A percentile compares a stretch with the other conserved stretches of the same genome.
Evolutionary conservation across 2,888 invertebrate species (phyloP).

Genomic region (Rhabditoides inermis): DNA sequence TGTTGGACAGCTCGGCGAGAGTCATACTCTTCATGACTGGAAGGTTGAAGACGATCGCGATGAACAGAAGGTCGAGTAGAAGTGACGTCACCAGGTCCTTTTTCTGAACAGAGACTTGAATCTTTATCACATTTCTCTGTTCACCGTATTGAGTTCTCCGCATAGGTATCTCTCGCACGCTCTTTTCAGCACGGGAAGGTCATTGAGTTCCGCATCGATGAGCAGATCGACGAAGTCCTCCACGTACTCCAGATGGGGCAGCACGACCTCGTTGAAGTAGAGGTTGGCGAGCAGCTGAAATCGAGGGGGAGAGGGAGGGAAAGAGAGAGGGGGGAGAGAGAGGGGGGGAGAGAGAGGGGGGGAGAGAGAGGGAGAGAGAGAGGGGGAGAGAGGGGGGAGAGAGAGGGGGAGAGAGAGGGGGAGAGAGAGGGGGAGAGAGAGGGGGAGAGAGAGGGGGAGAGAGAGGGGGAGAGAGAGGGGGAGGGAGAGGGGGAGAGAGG

Average conservation of each 20-base stretch:
- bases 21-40: conserved; percentile 52
- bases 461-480: background rate
- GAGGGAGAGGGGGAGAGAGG: background rate
- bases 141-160: conserved; percentile 46
- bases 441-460: too few relatives aligned
- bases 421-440: too few relatives aligned
- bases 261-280: conserved; percentile 48
- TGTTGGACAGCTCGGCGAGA: conserved; percentile 36
- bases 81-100: conserved; percentile 45
- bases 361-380: too few relatives aligned
- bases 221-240: conserved; percentile 41
- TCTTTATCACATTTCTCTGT: background rate
- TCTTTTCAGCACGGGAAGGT: conserved; percentile 47
- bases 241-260: conserved; percentile 50
- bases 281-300: conserved; percentile 41
- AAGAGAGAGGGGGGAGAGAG: too few relatives aligned
- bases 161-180: conserved; percentile 50
- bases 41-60: conserved; percentile 48
- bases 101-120: conserved; percentile 26
- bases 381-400: too few relatives aligned
- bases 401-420: too few relatives aligned
- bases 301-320: too few relatives aligned
- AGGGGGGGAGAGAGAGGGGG: too few relatives aligned
- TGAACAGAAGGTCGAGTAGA: conserved; percentile 46
- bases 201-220: conserved; percentile 51